Evolutionary conservation across 1,140 invertebrate species (phyloP), one percentile per base, ranked within the genome.

Genomic region (Bombus breviceps): DNA sequence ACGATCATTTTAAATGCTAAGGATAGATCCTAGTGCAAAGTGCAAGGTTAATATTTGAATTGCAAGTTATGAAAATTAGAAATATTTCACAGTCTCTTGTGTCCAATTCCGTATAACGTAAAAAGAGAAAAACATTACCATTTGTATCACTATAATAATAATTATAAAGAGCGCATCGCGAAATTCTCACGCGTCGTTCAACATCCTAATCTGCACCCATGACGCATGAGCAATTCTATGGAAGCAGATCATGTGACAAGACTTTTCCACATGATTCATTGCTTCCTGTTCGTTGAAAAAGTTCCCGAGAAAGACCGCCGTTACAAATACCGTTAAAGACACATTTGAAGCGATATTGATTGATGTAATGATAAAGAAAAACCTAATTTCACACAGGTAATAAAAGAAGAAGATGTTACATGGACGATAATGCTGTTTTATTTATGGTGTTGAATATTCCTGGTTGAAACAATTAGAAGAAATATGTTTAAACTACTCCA

Each of bases 171-270:
- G n/a, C 28, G 43, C 4, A 37, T 39, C 8, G 1, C 2, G 32
- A 8, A 22, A 25, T 73, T 18, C 18, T 59, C 34, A 62, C 25
- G 25, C 72, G 6, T 76, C 47, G 59, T 83, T n/a, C 57, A 64
- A 78, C 64, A 43, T 69, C 43, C 73, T 77, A 69, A 83, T 78
- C 64, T 71, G 71, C n/a, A 10, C 28, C 8, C 47, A 28, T 57
- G 68, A 81, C 41, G 81, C 59, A 18, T 34, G 32, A 25, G 6
- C 18, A 9, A 32, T 18, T 78, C 13, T 41, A n/a, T 32, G n/a
- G 43, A 77, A 8, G 0, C 62, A 57, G 37, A 43, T 78, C 82
- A 71, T 78, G 47, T 83, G 81, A 80, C 41, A 41, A 71, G 66
- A 76, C 2, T 6, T 73, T 47, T 39, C 41, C 8, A 6, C n/a